Base-by-base conservation (phyloP, 2,797 vertebrate species). In the Ceryle rudis region DNA sequence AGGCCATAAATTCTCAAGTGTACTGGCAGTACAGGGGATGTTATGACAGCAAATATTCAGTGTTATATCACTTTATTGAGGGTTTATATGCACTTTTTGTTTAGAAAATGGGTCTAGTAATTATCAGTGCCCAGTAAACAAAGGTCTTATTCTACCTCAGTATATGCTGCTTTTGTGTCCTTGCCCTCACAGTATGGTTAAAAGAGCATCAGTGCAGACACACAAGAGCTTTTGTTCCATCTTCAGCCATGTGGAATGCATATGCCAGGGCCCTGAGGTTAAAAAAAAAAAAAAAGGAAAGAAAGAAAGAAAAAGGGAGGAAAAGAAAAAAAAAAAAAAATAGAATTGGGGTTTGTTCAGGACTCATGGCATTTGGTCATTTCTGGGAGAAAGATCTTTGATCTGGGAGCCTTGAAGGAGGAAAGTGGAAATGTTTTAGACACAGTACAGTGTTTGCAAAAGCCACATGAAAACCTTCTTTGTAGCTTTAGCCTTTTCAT, bases 221-320 rank as follows among this genome's bases (percentile, higher is more conserved):
- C 95, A 97, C 91, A 97, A 97, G 97, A 97, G 95, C 98, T 98
- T 98, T 98, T 98, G 98, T 98, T 98, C 98, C 95, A 92, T 99
- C 98, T 93, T 90, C 98, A 98, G 98, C 98, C 98, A 99, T 99
- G 99, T 99, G 99, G 97, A 98, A 98, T 98, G 98, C 98, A 98
- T 98, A 98, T 99, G 99, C 97, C 98, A 97, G 98, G 97, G 96
- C 96, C 97, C 95, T 95, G 95, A 97, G 96, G 95, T 96, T 94
- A 94, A 69, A 47, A 49, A 42, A 44, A 65, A 66, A 69, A 35
- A 11, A 14, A 5, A 26, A 19, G n/a, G 28, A 47, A 18, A 18
- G 8, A 7, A 5, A 54, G n/a, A 65, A 23, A 10, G 4, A 17
- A 67, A 39, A 8, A 12, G 66, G 80, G 12, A 3, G 17, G 6